A percentile compares a stretch with the other conserved stretches of the same genome.
These are phyloP conservation scores for Orthosia gracilis DNA, from an alignment of 2,888 invertebrate species.

Conservation along the genomic window DNA sequence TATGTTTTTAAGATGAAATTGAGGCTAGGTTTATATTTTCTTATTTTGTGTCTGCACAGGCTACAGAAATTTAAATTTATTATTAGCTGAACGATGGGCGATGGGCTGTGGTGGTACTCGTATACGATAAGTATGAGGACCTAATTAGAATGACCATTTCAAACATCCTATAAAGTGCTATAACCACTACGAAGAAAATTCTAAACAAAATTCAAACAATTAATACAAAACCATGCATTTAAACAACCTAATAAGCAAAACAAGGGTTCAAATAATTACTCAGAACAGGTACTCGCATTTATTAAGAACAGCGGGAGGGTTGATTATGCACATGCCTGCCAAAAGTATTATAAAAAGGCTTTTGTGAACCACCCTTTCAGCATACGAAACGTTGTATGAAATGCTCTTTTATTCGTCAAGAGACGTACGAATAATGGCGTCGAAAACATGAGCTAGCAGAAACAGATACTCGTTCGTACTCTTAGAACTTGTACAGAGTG, in stretches of 20 bases:
- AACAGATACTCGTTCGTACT: constrained; percentile 80
- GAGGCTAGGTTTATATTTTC: too few species aligned
- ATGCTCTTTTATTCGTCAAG: constrained; percentile 86
- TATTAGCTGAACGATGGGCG: too few species aligned
- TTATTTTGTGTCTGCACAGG: not conserved
- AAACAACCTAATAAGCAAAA: constrained; percentile 62
- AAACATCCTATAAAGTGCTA: too few species aligned
- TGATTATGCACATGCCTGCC: constrained; percentile 82
- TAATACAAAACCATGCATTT: constrained; percentile 58
- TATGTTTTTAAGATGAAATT: not conserved
- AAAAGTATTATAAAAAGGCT: constrained; percentile 88
- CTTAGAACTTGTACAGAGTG: not conserved
- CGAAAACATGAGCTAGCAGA: constrained; percentile 81
- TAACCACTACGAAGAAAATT: not conserved
- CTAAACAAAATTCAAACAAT: constrained; percentile 17
- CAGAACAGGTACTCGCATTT: constrained; percentile 76
- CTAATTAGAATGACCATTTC: too few species aligned
- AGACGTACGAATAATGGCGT: constrained; percentile 78
- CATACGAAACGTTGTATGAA: constrained; percentile 79
- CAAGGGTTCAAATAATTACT: constrained; percentile 78
- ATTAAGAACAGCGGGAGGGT: constrained; percentile 79
- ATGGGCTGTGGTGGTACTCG: too few species aligned
- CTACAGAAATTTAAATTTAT: not conserved
- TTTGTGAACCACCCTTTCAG: constrained; percentile 86
- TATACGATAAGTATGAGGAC: too few species aligned